These are phyloP conservation scores for Mythimna impura DNA, from an alignment of 2,888 invertebrate species.

Conservation along the genomic window DNA sequence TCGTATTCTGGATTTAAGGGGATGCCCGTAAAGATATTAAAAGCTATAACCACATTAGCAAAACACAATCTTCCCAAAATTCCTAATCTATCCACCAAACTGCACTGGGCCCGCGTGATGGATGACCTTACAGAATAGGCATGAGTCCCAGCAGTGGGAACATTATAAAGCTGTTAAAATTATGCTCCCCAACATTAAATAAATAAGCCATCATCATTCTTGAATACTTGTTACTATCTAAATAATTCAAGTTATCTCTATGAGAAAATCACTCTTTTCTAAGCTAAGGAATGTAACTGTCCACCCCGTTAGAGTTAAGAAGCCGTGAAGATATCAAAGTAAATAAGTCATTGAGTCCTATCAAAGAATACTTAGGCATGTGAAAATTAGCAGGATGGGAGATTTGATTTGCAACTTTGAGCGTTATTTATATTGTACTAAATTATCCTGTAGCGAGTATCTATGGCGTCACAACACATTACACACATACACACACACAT, in stretches of 20 bases:
- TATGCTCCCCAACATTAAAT: neutral
- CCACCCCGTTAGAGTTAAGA: conserved; percentile 34
- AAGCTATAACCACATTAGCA: neutral
- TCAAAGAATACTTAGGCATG: neutral
- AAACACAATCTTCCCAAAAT: neutral
- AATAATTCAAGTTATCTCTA: conserved; percentile 23
- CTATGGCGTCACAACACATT: too few relatives aligned
- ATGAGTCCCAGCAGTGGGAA: too few relatives aligned
- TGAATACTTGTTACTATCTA: neutral
- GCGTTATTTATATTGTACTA: too few relatives aligned
- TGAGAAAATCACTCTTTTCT: conserved; percentile 32
- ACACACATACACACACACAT: too few relatives aligned
- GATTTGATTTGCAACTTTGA: conserved; percentile 8
- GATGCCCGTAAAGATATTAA: too few relatives aligned
- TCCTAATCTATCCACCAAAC: too few relatives aligned
- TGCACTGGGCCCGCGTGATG: too few relatives aligned
- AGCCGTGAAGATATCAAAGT: conserved; percentile 44
- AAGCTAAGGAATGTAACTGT: conserved; percentile 48
- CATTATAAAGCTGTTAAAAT: too few relatives aligned
- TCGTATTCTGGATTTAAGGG: neutral
- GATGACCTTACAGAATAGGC: too few relatives aligned
- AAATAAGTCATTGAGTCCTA: conserved; percentile 43
- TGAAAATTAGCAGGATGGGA: neutral
- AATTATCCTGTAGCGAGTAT: too few relatives aligned
- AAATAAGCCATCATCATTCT: neutral